Conservation (phyloP, 92 coral and sea anemone genomes). For the Porites cylindrica region DNA sequence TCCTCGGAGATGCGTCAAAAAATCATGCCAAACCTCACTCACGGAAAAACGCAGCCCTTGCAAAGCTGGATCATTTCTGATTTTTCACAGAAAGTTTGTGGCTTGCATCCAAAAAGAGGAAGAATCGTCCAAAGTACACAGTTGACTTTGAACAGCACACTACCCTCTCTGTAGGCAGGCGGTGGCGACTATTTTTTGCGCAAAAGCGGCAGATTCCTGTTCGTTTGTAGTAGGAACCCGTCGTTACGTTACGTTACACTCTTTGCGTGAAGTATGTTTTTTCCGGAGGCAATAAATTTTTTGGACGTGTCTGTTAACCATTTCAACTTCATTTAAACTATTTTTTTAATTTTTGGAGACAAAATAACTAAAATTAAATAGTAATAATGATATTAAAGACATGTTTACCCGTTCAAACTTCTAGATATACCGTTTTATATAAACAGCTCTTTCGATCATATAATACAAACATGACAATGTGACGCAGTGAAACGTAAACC, state of each 20-base stretch:
- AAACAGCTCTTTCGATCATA: neutral
- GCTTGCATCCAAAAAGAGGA: too few relatives aligned
- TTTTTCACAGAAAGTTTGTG: too few relatives aligned
- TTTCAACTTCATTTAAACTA: neutral
- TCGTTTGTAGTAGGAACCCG: neutral
- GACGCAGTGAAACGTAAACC: constrained; percentile 41
- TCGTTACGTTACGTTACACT: neutral
- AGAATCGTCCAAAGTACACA: too few relatives aligned
- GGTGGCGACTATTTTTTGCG: too few relatives aligned
- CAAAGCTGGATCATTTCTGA: too few relatives aligned
- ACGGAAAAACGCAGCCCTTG: too few relatives aligned
- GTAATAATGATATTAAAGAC: neutral
- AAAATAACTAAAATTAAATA: neutral
- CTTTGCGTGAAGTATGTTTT: neutral
- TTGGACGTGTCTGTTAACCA: neutral
- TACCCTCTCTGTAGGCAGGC: too few relatives aligned
- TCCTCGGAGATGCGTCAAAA: too few relatives aligned
- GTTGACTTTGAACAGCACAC: too few relatives aligned
- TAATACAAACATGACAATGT: constrained; percentile 4
- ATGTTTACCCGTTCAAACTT: neutral
- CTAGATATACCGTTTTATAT: neutral
- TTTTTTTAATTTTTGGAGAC: neutral
- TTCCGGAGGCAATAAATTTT: neutral
- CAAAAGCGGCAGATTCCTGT: too few relatives aligned
- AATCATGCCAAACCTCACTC: too few relatives aligned